A percentile compares a stretch with the other conserved stretches of the same genome.
These are phyloP conservation scores for Bombyx mori DNA, from an alignment of 1,140 invertebrate genomes.

Conservation along the genomic window ASM3026992v2 NC_085124.1:14863001-14863500, in stretches of 20 bases:
- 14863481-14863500: too few relatives aligned
- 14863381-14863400: conserved; percentile 11
- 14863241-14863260: conserved; percentile 5
- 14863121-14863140: too few relatives aligned
- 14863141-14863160: conserved; percentile 11
- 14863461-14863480: too few relatives aligned
- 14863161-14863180: conserved; percentile 13
- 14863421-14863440: too few relatives aligned
- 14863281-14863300: conserved; percentile 1
- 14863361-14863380: conserved; percentile 18
- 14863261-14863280: conserved; percentile 9
- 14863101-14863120: too few relatives aligned
- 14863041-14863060: too few relatives aligned
- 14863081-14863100: too few relatives aligned
- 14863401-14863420: too few relatives aligned
- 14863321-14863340: conserved; percentile 12
- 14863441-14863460: too few relatives aligned
- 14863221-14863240: conserved; percentile 9
- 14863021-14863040: too few relatives aligned
- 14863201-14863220: conserved; percentile 6
- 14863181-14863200: conserved; percentile 8
- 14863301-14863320: conserved; percentile 13
- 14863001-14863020: too few relatives aligned
- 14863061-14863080: too few relatives aligned
- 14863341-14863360: conserved; percentile 18